These are phyloP conservation scores for Dolichomitus sp. DNA, from an alignment of 2,888 invertebrate species.

Conservation along the genomic window DNA sequence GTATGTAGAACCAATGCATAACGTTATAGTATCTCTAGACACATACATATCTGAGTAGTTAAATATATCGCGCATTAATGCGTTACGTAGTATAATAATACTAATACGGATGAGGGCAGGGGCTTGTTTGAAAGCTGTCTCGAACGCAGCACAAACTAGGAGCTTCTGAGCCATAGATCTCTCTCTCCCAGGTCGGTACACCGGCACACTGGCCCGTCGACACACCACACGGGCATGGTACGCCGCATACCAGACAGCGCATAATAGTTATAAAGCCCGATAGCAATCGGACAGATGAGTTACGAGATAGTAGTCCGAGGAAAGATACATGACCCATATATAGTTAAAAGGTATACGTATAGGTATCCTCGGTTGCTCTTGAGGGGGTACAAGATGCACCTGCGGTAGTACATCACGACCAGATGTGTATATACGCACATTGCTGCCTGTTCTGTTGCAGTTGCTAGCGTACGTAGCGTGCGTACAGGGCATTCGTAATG, in stretches of 20 bases:
- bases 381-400: constrained; percentile 55
- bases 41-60: not conserved
- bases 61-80: not conserved
- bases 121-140: constrained; percentile 4
- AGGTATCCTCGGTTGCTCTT: constrained; percentile 6
- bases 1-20: not conserved
- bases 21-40: not conserved
- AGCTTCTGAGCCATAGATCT: constrained; percentile 16
- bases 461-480: constrained; percentile 55
- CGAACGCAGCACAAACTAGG: not conserved
- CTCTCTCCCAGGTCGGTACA: not conserved
- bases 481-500: constrained; percentile 66
- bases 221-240: constrained; percentile 4
- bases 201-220: not conserved
- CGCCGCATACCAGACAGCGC: constrained; percentile 44
- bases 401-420: constrained; percentile 65
- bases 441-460: constrained; percentile 9
- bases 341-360: constrained; percentile 51
- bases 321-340: constrained; percentile 67
- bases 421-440: constrained; percentile 27
- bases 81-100: not conserved
- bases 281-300: constrained; percentile 65
- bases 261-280: constrained; percentile 61
- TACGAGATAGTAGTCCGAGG: constrained; percentile 62
- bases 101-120: constrained; percentile 1